Percentiles rank a stretch among this genome's conserved stretches.
Conservation (phyloP, 2,113 vertebrate species). For the Silurus asotus region DNA sequence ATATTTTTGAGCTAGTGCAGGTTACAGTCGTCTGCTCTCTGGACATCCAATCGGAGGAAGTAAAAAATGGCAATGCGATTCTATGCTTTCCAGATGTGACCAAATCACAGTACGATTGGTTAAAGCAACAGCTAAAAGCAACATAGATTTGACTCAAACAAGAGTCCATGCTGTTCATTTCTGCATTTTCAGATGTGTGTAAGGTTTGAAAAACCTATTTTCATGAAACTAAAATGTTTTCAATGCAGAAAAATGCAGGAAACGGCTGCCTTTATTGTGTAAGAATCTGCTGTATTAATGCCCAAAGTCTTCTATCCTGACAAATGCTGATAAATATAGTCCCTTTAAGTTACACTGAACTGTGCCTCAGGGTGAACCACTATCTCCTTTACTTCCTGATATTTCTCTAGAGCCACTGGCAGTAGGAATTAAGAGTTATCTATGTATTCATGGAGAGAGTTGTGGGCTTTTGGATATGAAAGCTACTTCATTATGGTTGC, state of each 20-base stretch:
- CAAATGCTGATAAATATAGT: constrained; percentile 19
- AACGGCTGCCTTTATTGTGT: not conserved
- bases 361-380: not conserved
- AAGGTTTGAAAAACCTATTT: not conserved
- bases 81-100: no score
- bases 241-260: not conserved
- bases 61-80: no score
- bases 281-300: not conserved
- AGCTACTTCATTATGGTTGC: not conserved
- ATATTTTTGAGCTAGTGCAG: no score
- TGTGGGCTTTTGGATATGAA: not conserved
- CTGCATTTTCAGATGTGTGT: no score
- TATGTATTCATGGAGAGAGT: not conserved
- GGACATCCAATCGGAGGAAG: no score
- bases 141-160: no score
- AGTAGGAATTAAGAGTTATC: constrained; percentile 2
- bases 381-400: constrained; percentile 1
- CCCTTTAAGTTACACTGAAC: not conserved
- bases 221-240: not conserved
- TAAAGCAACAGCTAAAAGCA: no score
- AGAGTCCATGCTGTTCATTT: no score
- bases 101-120: no score
- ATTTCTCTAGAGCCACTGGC: not conserved
- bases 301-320: constrained; percentile 1
- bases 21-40: no score